phyloP scores from a whole-genome alignment of 2,888 invertebrate species.

The Drosophila aldrichi region DNA sequence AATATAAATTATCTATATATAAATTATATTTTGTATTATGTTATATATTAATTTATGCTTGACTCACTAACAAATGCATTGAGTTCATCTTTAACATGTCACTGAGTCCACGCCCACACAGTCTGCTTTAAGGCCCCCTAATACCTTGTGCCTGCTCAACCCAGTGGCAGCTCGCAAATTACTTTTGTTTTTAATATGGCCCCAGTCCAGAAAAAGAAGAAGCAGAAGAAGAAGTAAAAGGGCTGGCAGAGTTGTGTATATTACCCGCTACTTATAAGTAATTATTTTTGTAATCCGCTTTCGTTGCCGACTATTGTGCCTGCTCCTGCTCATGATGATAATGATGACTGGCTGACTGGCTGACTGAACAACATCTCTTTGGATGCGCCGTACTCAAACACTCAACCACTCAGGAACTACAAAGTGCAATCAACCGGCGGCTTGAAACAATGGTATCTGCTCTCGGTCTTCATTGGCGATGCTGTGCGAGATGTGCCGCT shows the following conservation, averaged over 20 bases:
- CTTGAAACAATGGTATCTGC: constrained; percentile 92
- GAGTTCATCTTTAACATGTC: constrained; percentile 14
- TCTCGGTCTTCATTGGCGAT: constrained; percentile 94
- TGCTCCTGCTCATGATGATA: constrained; percentile 1
- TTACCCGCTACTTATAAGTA: constrained; percentile 82
- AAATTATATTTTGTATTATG: too few relatives aligned
- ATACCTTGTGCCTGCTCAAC: background rate
- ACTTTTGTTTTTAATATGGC: constrained; percentile 49
- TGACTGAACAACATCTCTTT: constrained; percentile 37
- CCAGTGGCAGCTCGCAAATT: constrained; percentile 26
- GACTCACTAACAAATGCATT: constrained; percentile 1
- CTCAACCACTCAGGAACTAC: constrained; percentile 88
- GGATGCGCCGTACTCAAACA: constrained; percentile 30
- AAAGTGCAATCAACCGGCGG: constrained; percentile 89
- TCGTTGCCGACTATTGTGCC: constrained; percentile 64
- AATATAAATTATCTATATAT: too few relatives aligned
- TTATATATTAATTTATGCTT: background rate
- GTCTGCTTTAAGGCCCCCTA: background rate
- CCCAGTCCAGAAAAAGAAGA: constrained; percentile 13
- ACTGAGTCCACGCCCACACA: background rate
- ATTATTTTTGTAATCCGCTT: constrained; percentile 84
- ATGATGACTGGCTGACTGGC: constrained; percentile 17
- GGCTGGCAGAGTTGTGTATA: constrained; percentile 47
- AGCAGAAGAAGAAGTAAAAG: background rate
- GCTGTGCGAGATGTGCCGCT: constrained; percentile 92